Conservation (phyloP, 2,797 vertebrate species). For the Urophycis tenuis region DNA sequence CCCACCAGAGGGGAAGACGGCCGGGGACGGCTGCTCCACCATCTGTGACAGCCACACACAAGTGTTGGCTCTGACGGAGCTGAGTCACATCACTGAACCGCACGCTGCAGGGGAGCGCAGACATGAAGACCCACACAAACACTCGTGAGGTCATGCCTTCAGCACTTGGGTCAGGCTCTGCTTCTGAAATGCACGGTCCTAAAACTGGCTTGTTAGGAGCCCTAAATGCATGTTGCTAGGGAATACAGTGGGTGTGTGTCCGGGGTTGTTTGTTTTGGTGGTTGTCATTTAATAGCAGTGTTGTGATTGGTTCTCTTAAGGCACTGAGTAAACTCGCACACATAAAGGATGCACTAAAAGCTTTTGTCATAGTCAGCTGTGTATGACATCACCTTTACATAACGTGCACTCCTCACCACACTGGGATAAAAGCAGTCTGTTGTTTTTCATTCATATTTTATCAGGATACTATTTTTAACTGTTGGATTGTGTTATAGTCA, state of each 20-base stretch:
- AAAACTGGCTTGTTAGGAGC: constrained; percentile 44
- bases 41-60: constrained; percentile 52
- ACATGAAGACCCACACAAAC: neutral
- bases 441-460: constrained; percentile 67
- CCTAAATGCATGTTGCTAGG: constrained; percentile 29
- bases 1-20: constrained; percentile 14
- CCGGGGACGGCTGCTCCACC: constrained; percentile 33
- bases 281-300: neutral
- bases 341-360: neutral
- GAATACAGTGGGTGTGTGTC: neutral
- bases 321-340: neutral
- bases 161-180: neutral
- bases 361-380: neutral
- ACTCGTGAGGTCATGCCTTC: neutral
- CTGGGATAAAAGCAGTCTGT: constrained; percentile 40
- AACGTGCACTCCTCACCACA: constrained; percentile 26
- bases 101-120: constrained; percentile 11
- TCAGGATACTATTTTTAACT: constrained; percentile 61
- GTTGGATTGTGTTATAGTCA: constrained; percentile 39
- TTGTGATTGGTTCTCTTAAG: neutral
- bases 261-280: neutral
- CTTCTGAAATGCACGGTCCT: constrained; percentile 6
- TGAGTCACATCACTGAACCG: constrained; percentile 15
- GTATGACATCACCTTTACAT: constrained; percentile 25
- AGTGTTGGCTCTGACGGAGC: constrained; percentile 37